Evolutionary conservation across 2,888 invertebrate genomes (phyloP).

Genomic region (Polylopha cassiicola): DNA sequence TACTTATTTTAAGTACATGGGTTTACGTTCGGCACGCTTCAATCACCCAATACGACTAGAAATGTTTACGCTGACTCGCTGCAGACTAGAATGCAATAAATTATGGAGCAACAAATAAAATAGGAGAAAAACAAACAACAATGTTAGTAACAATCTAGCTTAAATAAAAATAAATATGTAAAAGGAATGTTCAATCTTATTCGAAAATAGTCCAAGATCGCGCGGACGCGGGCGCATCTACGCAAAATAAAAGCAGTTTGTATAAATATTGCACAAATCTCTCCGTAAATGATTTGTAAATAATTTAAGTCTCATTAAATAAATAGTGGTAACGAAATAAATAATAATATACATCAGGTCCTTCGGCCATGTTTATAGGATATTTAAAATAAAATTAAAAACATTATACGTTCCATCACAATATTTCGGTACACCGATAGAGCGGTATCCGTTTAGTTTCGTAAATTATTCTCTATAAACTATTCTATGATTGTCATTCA

Average conservation of each 20-base stretch:
- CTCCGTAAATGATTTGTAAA: constrained; percentile 17
- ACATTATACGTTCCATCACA: no score
- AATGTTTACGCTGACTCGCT: constrained; percentile 12
- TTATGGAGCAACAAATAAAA: constrained; percentile 21
- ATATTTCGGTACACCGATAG: no score
- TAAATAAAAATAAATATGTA: constrained; percentile 17
- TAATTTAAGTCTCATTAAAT: constrained; percentile 18
- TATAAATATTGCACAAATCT: constrained; percentile 46
- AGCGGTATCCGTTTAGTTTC: no score
- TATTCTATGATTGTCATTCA: no score
- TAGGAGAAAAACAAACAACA: constrained; percentile 19
- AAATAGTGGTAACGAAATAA: constrained; percentile 15
- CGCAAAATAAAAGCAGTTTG: constrained; percentile 31
- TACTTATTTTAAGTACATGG: constrained; percentile 8
- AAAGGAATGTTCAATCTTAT: constrained; percentile 50
- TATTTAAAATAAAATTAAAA: no score
- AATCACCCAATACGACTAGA: constrained; percentile 25
- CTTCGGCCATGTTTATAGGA: neutral
- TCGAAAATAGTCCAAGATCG: neutral
- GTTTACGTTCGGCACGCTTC: constrained; percentile 15
- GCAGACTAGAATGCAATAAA: constrained; percentile 23
- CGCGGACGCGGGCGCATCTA: constrained; percentile 7
- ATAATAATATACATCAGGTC: constrained; percentile 1
- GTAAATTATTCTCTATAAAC: no score
- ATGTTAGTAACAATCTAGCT: constrained; percentile 20